phyloP scores from a whole-genome alignment of 1,140 invertebrate genomes.

The Cydia pomonella region DNA sequence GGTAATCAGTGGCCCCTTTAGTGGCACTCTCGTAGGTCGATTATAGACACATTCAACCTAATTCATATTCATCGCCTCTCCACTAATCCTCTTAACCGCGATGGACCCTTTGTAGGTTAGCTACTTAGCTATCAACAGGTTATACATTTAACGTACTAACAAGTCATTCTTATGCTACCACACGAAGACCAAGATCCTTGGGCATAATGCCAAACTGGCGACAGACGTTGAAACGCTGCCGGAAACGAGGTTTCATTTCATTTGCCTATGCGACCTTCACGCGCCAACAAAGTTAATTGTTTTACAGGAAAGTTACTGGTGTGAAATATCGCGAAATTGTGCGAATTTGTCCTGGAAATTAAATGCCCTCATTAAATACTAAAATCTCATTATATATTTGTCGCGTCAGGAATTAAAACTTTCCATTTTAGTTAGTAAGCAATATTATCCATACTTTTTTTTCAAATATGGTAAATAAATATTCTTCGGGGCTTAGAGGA shows the following conservation, averaged over 20 bases:
- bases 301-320: slow-evolving; percentile 6
- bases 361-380: too few relatives aligned
- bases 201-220: slow-evolving; percentile 48
- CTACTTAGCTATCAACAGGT: slow-evolving; percentile 1
- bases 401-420: too few relatives aligned
- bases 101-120: not conserved
- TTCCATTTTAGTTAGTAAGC: too few relatives aligned
- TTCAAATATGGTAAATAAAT: too few relatives aligned
- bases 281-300: slow-evolving; percentile 21
- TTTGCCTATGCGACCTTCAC: slow-evolving; percentile 17
- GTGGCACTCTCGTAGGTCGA: too few relatives aligned
- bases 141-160: slow-evolving; percentile 3
- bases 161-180: slow-evolving; percentile 23
- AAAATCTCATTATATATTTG: too few relatives aligned
- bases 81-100: not conserved
- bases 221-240: slow-evolving; percentile 20
- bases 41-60: too few relatives aligned
- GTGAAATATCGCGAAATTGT: not conserved
- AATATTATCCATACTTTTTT: too few relatives aligned
- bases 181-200: slow-evolving; percentile 47
- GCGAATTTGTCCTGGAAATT: slow-evolving; percentile 38
- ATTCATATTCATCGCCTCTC: not conserved
- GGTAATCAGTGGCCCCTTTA: too few relatives aligned
- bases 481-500: too few relatives aligned
- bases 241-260: slow-evolving; percentile 28